Conservation (phyloP, 2,113 vertebrate genomes). For the Lepus timidus region DNA sequence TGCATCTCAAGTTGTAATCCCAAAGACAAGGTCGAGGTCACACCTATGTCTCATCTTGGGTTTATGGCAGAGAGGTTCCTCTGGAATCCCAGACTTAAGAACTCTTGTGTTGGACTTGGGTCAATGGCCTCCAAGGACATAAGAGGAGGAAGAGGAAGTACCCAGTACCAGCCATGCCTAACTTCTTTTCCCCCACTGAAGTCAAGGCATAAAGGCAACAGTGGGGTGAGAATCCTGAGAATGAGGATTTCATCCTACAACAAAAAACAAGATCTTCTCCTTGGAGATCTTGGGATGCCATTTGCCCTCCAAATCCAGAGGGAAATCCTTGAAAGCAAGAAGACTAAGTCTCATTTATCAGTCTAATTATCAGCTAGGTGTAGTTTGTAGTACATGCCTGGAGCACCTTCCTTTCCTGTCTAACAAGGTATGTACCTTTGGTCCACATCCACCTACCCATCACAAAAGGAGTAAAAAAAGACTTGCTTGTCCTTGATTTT, state of each 20-base stretch:
- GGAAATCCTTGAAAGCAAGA: conserved; percentile 25
- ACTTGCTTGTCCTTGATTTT: not conserved
- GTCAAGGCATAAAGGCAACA: not conserved
- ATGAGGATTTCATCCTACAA: not conserved
- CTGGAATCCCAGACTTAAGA: not conserved
- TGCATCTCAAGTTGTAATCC: conserved; percentile 7
- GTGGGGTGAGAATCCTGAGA: not conserved
- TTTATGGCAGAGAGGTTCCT: not conserved
- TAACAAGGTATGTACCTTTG: not conserved
- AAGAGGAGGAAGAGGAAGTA: not conserved
- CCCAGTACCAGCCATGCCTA: not conserved
- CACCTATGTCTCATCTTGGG: not conserved
- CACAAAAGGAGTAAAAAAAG: not conserved
- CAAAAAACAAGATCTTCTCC: not conserved
- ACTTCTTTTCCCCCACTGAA: not conserved
- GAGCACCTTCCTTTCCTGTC: not conserved
- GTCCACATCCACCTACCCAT: not conserved
- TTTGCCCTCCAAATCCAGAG: not conserved
- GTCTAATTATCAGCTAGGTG: not conserved
- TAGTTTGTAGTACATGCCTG: not conserved
- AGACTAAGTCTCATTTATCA: not conserved
- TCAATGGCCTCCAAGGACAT: not conserved
- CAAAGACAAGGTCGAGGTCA: conserved; percentile 9
- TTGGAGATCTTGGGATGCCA: not conserved
- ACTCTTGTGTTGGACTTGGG: not conserved